Evolutionary conservation across 2,888 invertebrate species (phyloP).

Genomic region (Dryocosmus kuriphilus): DNA sequence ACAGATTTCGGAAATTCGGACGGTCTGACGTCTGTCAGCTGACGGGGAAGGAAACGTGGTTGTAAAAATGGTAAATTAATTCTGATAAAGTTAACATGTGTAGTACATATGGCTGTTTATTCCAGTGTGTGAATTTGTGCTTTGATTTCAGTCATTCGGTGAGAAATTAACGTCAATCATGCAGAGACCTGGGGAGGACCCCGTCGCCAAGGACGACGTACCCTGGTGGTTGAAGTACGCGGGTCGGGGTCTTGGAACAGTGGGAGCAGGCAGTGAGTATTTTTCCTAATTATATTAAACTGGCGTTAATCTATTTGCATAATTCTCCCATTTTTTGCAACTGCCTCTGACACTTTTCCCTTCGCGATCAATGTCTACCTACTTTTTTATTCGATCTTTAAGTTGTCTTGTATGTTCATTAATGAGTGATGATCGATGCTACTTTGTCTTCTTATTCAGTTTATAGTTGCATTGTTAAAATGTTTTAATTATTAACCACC

Average conservation of each 20-base stretch:
- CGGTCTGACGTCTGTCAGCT: constrained; percentile 62
- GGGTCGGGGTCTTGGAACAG: constrained; percentile 89
- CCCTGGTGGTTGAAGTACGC: constrained; percentile 95
- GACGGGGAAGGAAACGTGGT: constrained; percentile 53
- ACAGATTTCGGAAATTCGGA: constrained; percentile 14
- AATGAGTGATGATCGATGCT: neutral
- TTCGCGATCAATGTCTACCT: constrained; percentile 17
- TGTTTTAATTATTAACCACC: neutral
- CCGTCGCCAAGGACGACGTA: constrained; percentile 87
- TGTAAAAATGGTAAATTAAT: constrained; percentile 62
- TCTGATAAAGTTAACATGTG: neutral
- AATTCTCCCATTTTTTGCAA: neutral
- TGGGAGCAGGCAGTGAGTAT: constrained; percentile 89
- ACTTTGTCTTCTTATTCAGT: constrained; percentile 1
- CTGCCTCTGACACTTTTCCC: neutral
- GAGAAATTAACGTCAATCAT: constrained; percentile 89
- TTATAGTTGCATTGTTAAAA: neutral
- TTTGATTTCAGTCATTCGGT: constrained; percentile 83
- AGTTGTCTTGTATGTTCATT: neutral
- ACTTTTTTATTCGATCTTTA: constrained; percentile 9
- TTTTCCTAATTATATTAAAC: neutral
- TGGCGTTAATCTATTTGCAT: neutral
- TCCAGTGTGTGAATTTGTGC: constrained; percentile 28
- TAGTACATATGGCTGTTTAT: neutral
- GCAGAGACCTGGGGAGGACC: constrained; percentile 90